Percentiles rank a stretch among this genome's conserved stretches.
Conservation (phyloP, 2,113 vertebrate genomes). For the Hippolais icterina region DNA sequence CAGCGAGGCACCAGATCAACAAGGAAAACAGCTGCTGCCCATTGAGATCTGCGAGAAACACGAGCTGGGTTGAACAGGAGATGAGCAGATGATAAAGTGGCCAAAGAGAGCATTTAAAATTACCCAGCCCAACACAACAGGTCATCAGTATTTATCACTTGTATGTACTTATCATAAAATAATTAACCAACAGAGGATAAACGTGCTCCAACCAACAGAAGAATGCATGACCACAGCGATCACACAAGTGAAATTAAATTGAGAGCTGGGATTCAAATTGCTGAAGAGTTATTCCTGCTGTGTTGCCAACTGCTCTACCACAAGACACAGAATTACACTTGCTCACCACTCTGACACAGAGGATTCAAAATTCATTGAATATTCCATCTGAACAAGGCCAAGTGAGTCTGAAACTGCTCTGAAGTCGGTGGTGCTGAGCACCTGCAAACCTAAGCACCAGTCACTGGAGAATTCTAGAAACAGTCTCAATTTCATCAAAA, state of each 20-base stretch:
- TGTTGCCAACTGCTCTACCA: not conserved
- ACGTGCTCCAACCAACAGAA: not conserved
- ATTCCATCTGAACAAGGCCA: not conserved
- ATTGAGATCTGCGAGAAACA: not conserved
- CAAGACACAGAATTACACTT: not conserved
- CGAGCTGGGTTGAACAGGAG: not conserved
- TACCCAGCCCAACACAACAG: accelerated
- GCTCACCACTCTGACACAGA: not conserved
- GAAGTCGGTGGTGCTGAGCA: not conserved
- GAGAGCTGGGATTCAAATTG: not conserved
- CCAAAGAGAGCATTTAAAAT: not conserved
- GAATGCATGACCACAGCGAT: not conserved
- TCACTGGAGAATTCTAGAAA: not conserved
- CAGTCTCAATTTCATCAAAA: not conserved
- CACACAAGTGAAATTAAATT: not conserved
- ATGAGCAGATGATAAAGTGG: not conserved
- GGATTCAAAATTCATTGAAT: not conserved
- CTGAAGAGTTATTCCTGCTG: not conserved
- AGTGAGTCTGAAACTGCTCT: not conserved
- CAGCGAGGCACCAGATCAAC: not conserved
- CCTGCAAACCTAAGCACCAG: not conserved
- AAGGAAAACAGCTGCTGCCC: not conserved
- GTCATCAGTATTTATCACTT: not conserved
- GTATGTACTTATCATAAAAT: not conserved
- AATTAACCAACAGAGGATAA: not conserved